A percentile compares a stretch with the other conserved stretches of the same genome.
phyloP scores from a whole-genome alignment of 2,888 invertebrate genomes.

The Trileptium ribeirensis region DNA sequence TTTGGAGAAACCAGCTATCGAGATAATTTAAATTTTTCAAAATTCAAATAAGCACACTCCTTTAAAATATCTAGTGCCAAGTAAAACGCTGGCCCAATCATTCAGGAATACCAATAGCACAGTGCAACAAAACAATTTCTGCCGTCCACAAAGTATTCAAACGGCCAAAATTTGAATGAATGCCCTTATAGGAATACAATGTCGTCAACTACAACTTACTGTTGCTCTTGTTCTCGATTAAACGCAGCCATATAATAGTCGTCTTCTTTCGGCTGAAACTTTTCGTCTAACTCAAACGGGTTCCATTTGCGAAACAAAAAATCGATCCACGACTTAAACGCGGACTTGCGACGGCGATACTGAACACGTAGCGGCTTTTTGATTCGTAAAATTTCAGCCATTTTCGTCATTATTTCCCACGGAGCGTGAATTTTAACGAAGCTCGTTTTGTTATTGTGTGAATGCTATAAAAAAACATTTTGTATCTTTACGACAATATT shows the following conservation, averaged over 20 bases:
- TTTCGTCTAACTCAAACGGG: not conserved
- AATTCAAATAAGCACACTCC: too few relatives aligned
- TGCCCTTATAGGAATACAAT: too few relatives aligned
- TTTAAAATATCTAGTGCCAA: too few relatives aligned
- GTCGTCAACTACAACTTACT: too few relatives aligned
- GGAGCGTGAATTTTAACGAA: constrained; percentile 47
- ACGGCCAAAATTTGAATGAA: too few relatives aligned
- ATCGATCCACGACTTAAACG: constrained; percentile 8
- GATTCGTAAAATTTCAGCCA: constrained; percentile 44
- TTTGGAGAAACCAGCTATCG: too few relatives aligned
- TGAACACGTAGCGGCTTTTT: constrained; percentile 46
- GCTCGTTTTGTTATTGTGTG: constrained; percentile 46
- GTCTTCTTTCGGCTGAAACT: not conserved
- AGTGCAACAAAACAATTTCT: too few relatives aligned
- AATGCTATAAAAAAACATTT: constrained; percentile 39
- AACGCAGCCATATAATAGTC: constrained; percentile 13
- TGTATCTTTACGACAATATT: too few relatives aligned
- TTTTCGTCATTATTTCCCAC: constrained; percentile 41
- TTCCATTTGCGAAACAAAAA: not conserved
- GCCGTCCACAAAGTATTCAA: too few relatives aligned
- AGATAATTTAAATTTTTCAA: too few relatives aligned
- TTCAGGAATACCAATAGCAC: too few relatives aligned
- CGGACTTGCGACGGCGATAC: not conserved
- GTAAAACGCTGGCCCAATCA: too few relatives aligned
- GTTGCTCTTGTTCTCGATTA: not conserved